Conservation (phyloP, 1,140 invertebrate genomes). For the Amyelois transitella region DNA sequence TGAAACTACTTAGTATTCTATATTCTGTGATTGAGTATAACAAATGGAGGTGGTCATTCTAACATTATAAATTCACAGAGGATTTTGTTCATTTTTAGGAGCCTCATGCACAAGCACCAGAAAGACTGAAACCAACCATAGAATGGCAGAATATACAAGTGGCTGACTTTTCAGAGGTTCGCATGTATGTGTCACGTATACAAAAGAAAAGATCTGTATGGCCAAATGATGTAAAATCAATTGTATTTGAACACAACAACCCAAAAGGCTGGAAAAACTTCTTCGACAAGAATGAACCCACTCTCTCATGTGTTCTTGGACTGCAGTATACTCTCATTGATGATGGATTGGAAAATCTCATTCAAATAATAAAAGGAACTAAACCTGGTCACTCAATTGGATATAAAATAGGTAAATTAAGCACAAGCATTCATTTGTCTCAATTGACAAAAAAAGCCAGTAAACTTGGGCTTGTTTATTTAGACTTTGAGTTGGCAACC, state of each 20-base stretch:
- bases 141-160: conserved; percentile 69
- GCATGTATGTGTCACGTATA: conserved; percentile 49
- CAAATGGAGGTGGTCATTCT: no score
- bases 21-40: no score
- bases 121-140: conserved; percentile 55
- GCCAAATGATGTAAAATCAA: conserved; percentile 26
- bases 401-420: conserved; percentile 46
- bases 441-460: neutral
- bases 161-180: conserved; percentile 53
- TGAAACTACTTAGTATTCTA: no score
- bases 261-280: conserved; percentile 38
- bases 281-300: conserved; percentile 43
- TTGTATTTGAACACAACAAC: conserved; percentile 26
- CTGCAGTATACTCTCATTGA: conserved; percentile 34
- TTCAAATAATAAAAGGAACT: conserved; percentile 31
- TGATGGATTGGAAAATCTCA: conserved; percentile 43
- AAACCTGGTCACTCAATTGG: conserved; percentile 44
- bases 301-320: conserved; percentile 46
- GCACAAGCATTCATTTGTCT: neutral
- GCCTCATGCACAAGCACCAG: conserved; percentile 35
- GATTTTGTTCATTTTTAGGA: conserved; percentile 25
- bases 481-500: no score
- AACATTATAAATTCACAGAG: neutral
- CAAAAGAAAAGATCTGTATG: conserved; percentile 30
- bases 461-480: no score